Conservation (phyloP, 2,113 vertebrate species). For the Amphiprion percula region DNA sequence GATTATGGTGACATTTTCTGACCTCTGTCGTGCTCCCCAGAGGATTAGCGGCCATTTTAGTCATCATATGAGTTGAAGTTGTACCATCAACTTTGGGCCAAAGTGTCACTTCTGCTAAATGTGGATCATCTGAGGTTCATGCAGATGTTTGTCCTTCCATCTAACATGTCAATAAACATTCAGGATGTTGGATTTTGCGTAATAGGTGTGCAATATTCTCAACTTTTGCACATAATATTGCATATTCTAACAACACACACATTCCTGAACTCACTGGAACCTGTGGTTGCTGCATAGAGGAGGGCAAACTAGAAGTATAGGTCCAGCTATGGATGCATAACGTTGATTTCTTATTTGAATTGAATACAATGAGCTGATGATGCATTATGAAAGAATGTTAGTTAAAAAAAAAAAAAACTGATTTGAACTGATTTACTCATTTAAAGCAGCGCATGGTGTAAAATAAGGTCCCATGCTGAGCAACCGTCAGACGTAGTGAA, state of each 20-base stretch:
- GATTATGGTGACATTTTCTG: too few species aligned
- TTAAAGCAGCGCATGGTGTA: slow-evolving; percentile 7
- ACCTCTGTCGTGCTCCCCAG: too few species aligned
- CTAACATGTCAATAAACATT: background rate
- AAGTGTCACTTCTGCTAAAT: too few species aligned
- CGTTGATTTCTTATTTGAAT: background rate
- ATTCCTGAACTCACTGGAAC: background rate
- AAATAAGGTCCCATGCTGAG: slow-evolving; percentile 3
- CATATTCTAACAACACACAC: background rate
- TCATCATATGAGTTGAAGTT: too few species aligned
- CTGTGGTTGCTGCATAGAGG: too few species aligned
- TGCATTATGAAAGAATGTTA: slow-evolving; percentile 20
- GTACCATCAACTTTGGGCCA: too few species aligned
- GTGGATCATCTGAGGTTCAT: too few species aligned
- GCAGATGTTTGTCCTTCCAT: background rate
- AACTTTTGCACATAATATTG: background rate
- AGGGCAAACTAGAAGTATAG: background rate
- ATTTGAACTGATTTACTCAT: slow-evolving; percentile 22
- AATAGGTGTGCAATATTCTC: background rate
- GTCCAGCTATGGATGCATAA: background rate
- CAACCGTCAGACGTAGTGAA: background rate
- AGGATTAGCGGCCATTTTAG: too few species aligned
- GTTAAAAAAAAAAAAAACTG: slow-evolving; percentile 27
- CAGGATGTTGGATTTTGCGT: background rate
- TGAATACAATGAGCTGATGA: slow-evolving; percentile 28